phyloP scores from a whole-genome alignment of 2,113 vertebrate genomes.

The Rousettus leschenaultii region DNA sequence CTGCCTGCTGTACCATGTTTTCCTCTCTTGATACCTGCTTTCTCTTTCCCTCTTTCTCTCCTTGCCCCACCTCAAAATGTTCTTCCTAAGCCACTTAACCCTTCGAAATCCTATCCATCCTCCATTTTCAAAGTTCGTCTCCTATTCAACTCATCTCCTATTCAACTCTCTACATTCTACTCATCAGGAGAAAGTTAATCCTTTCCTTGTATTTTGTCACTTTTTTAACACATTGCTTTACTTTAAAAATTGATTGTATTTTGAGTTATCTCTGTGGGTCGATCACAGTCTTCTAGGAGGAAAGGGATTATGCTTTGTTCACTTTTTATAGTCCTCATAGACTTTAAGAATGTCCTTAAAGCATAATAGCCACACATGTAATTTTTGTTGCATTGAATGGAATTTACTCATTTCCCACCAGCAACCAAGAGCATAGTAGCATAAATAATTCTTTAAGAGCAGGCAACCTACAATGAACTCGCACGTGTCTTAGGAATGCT shows the following conservation, averaged over 20 bases:
- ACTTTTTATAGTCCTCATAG: not conserved
- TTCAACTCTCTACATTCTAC: not conserved
- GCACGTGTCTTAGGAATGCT: constrained; percentile 12
- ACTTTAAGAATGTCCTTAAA: not conserved
- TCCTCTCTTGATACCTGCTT: not conserved
- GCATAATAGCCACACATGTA: not conserved
- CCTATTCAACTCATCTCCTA: not conserved
- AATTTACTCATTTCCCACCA: constrained; percentile 1
- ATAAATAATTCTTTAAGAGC: constrained; percentile 31
- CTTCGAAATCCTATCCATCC: not conserved
- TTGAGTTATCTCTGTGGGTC: not conserved
- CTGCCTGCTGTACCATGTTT: not conserved
- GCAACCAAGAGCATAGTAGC: not conserved
- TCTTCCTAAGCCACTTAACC: not conserved
- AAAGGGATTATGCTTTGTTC: not conserved
- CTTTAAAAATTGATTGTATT: not conserved
- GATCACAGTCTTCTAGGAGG: not conserved
- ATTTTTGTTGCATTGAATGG: not conserved
- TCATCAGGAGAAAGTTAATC: not conserved
- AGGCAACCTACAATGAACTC: not conserved
- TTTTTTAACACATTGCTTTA: not conserved
- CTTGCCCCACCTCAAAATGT: not conserved
- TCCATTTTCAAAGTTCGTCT: not conserved
- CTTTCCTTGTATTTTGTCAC: not conserved
- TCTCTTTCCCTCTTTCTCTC: not conserved